phyloP scores from a whole-genome alignment of 64 coral and sea anemone genomes.

The Astreopora myriophthalma region DNA sequence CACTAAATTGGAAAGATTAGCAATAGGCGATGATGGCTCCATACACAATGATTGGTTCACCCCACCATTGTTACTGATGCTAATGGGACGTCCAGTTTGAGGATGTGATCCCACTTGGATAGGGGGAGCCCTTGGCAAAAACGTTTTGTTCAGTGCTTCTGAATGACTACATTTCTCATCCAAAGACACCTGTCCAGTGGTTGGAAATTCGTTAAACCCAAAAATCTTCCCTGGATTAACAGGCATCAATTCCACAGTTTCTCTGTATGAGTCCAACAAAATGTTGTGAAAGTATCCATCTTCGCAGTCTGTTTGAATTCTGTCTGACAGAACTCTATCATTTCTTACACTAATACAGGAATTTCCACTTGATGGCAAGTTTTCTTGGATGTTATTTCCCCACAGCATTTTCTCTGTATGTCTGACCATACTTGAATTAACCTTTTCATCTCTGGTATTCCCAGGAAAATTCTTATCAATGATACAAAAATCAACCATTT shows the following conservation, averaged over 20 bases:
- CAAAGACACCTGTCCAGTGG: background rate
- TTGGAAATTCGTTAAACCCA: background rate
- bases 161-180: background rate
- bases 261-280: background rate
- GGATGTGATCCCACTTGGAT: background rate
- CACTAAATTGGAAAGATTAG: constrained; percentile 65
- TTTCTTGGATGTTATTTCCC: background rate
- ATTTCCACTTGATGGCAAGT: background rate
- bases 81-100: background rate
- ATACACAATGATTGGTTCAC: background rate
- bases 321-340: background rate
- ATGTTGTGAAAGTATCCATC: background rate
- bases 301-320: background rate
- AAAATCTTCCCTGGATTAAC: constrained; percentile 29
- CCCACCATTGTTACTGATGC: background rate
- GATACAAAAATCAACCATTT: background rate
- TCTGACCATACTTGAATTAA: background rate
- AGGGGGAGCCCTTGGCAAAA: background rate
- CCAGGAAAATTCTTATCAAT: background rate
- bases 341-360: background rate
- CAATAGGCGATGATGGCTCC: constrained; percentile 51
- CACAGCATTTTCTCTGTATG: background rate
- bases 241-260: background rate
- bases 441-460: background rate
- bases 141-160: background rate